phyloP scores from a whole-genome alignment of 2,797 vertebrate species.

The Mormyrops boulengeri region DNA sequence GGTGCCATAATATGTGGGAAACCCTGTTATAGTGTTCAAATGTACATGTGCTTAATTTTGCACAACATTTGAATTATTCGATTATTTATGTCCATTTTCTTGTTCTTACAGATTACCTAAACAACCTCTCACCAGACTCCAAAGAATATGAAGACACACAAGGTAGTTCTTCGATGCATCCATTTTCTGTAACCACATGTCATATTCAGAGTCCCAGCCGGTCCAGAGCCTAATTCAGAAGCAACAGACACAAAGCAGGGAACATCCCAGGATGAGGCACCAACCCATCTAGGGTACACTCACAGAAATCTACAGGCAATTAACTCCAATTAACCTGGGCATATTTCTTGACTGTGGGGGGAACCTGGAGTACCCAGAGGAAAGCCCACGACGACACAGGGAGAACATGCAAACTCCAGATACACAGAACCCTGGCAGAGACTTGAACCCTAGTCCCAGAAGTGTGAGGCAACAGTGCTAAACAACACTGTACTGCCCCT shows the following conservation, averaged over 20 bases:
- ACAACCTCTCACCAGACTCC: conserved; percentile 92
- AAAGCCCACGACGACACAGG: neutral
- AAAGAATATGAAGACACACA: conserved; percentile 90
- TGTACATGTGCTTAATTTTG: neutral
- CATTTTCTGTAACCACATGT: neutral
- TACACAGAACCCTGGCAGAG: neutral
- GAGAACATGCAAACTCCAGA: neutral
- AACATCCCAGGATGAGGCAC: neutral
- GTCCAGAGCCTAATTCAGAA: neutral
- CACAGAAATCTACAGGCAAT: neutral
- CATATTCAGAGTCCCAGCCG: neutral
- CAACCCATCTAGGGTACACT: neutral
- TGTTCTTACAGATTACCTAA: conserved; percentile 81
- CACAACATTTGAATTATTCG: neutral
- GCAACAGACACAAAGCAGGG: neutral
- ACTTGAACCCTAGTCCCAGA: neutral
- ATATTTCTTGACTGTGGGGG: neutral
- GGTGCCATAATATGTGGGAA: neutral
- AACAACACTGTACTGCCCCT: neutral
- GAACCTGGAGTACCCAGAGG: neutral
- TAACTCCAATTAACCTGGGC: neutral
- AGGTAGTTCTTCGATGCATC: conserved; percentile 59
- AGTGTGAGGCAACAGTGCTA: neutral
- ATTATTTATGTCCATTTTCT: neutral
- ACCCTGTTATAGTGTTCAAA: neutral